Percentiles rank a stretch among this genome's conserved stretches.
phyloP scores from a whole-genome alignment of 2,797 vertebrate species.

The Artibeus lituratus region DNA sequence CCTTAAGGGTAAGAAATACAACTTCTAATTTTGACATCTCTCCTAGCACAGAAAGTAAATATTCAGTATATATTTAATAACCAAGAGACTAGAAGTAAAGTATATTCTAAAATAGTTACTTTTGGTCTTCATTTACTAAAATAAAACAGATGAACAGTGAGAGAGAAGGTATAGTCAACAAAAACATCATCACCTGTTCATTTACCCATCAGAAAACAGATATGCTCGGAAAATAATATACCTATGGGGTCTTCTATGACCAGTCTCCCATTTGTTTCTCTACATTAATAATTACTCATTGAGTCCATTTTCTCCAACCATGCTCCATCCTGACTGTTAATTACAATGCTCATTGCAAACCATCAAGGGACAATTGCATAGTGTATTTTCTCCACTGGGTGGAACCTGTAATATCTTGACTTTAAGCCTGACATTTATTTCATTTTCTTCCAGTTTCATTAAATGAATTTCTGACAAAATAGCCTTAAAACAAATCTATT shows the following conservation, averaged over 20 bases:
- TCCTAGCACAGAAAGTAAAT: not conserved
- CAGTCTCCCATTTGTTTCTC: not conserved
- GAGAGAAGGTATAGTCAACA: not conserved
- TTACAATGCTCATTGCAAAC: not conserved
- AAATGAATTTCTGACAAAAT: not conserved
- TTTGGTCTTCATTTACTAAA: not conserved
- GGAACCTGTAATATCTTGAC: not conserved
- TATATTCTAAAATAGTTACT: slow-evolving; percentile 1
- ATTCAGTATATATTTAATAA: not conserved
- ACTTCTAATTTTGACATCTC: not conserved
- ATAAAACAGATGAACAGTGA: slow-evolving; percentile 16
- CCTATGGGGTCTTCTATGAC: not conserved
- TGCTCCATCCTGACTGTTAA: not conserved
- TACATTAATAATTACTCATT: not conserved
- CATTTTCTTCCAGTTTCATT: slow-evolving; percentile 22
- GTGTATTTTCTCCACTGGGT: not conserved
- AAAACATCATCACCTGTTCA: not conserved
- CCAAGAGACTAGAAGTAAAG: not conserved
- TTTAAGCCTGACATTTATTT: not conserved
- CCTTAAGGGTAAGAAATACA: not conserved
- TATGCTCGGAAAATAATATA: not conserved
- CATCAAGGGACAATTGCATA: not conserved
- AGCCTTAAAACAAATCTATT: not conserved
- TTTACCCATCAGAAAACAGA: not conserved
- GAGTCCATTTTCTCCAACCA: not conserved